These are phyloP conservation scores for Trissoscelio sp. DNA, from an alignment of 2,888 invertebrate genomes.

Conservation along the genomic window DNA sequence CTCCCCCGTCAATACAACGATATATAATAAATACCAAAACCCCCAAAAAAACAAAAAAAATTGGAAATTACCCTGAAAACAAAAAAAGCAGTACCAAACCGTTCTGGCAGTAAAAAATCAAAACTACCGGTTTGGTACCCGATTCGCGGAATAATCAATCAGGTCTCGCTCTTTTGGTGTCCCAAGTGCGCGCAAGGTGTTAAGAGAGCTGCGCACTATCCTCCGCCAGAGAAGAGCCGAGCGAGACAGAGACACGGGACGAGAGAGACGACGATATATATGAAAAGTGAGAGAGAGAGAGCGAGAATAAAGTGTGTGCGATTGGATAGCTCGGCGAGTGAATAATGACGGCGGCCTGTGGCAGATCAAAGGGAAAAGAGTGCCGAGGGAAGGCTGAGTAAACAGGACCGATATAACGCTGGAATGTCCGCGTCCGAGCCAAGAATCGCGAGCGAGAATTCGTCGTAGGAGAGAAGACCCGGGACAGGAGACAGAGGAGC, in stretches of 20 bases:
- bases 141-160: neutral
- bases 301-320: slow-evolving; percentile 51
- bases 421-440: slow-evolving; percentile 59
- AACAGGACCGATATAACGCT: slow-evolving; percentile 68
- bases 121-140: neutral
- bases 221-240: neutral
- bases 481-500: slow-evolving; percentile 55
- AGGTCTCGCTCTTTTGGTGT: slow-evolving; percentile 5
- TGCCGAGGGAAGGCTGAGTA: slow-evolving; percentile 69
- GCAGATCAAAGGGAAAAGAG: slow-evolving; percentile 67
- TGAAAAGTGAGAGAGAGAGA: slow-evolving; percentile 31
- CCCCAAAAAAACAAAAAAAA: too few species aligned
- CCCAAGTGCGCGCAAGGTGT: slow-evolving; percentile 62
- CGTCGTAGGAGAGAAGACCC: slow-evolving; percentile 45
- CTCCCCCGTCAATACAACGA: too few species aligned
- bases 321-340: slow-evolving; percentile 66
- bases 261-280: too few species aligned
- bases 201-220: slow-evolving; percentile 38
- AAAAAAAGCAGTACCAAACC: too few species aligned
- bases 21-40: too few species aligned
- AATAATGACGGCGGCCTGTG: slow-evolving; percentile 68
- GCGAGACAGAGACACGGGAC: slow-evolving; percentile 19
- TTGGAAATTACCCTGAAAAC: too few species aligned
- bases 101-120: too few species aligned
- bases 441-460: slow-evolving; percentile 55